A percentile compares a stretch with the other conserved stretches of the same genome.
These are phyloP conservation scores for Elmis aenea DNA, from an alignment of 2,888 invertebrate genomes.

Conservation along the genomic window DNA sequence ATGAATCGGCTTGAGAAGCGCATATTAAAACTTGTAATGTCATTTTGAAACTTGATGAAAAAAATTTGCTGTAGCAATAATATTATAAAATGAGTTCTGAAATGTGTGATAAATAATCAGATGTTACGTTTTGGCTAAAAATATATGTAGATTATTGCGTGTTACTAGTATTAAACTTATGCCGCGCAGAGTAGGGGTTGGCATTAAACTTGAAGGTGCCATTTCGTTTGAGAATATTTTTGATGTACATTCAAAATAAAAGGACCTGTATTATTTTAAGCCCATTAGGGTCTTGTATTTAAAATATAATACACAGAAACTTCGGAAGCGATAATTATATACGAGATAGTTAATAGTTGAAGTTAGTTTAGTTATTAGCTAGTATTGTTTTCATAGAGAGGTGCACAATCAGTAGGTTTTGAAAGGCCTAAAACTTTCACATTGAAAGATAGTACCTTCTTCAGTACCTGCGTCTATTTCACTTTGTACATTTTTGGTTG, in stretches of 20 bases:
- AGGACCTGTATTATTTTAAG: too few species aligned
- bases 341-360: too few species aligned
- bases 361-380: slow-evolving; percentile 16
- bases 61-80: slow-evolving; percentile 56
- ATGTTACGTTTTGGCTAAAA: slow-evolving; percentile 26
- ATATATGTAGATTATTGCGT: slow-evolving; percentile 36
- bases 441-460: slow-evolving; percentile 33
- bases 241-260: neutral
- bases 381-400: slow-evolving; percentile 27
- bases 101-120: slow-evolving; percentile 37
- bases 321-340: too few species aligned
- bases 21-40: too few species aligned
- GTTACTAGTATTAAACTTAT: slow-evolving; percentile 16
- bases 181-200: neutral
- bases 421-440: slow-evolving; percentile 42
- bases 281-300: too few species aligned
- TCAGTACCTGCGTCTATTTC: too few species aligned
- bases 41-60: too few species aligned
- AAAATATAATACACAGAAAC: too few species aligned
- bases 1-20: too few species aligned
- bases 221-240: slow-evolving; percentile 5
- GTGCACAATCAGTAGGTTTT: slow-evolving; percentile 33
- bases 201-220: slow-evolving; percentile 5
- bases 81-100: slow-evolving; percentile 38
- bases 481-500: too few species aligned